Base-by-base conservation (phyloP, 2,113 vertebrate genomes). In the Bubo scandiacus region DNA sequence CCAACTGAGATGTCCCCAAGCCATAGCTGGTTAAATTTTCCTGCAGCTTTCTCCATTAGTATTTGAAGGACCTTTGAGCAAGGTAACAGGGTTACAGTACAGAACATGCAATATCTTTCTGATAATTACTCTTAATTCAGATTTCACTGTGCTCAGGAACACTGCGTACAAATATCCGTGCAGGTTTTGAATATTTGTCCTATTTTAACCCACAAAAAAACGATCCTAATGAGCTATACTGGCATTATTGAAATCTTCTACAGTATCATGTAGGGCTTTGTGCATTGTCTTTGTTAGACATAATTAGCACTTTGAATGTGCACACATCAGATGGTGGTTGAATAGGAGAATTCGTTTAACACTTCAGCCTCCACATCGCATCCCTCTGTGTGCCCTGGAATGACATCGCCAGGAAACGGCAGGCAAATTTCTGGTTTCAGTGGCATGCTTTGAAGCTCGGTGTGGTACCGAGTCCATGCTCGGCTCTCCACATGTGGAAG, bases 241-340 rank as follows among this genome's bases (percentile, higher is more conserved):
- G 86, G 57, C 80, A 32, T 57, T 40, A 85, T 23, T 61, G 86
- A 86, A 73, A 71, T 29, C 79, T 45, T 38, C 51, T 34, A 15
- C 26, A 20, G 86, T 43, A 52, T 73, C 63, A 15, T 36, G 80
- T 3, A 14, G 80, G 67, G 89, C 92, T 97, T 92, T 94, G 92
- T 86, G 86, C 49, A 3, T 65, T 40, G 90, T 65, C 81, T 97
- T 96, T 92, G 92, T 92, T 70, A 83, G 92, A 34, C 11, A 6
- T 70, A 96, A 97, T 94, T 81, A 92, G 77, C 87, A n/a, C 89
- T 97, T 78, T 82, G 93, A 72, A 72, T 52, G 83, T 19, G 93
- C 83, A 17, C 40, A 5, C 75, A 94, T 97, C 96, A 92, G 95
- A 86, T 94, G 95, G 89, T 66, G 63, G 23, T 18, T 67, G 95